Evolutionary conservation across 2,797 vertebrate species (phyloP).

Genomic region (Astyanax mexicanus): DNA sequence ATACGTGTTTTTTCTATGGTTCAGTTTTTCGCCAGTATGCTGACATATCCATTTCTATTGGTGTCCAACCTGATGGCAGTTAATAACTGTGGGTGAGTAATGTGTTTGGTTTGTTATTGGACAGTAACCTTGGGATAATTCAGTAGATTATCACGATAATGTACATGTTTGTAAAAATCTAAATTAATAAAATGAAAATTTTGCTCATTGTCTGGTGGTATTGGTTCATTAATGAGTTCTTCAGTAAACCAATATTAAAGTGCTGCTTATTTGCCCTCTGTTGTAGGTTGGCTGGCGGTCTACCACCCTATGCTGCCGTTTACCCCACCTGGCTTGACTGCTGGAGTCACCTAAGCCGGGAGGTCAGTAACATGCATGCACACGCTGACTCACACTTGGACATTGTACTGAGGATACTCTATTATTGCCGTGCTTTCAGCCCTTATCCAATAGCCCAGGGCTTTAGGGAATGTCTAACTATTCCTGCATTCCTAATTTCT

Average conservation of each 20-base stretch:
- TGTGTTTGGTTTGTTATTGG: background rate
- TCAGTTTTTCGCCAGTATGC: constrained; percentile 96
- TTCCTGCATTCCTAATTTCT: no score
- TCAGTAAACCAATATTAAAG: background rate
- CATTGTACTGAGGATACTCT: background rate
- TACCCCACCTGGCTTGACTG: constrained; percentile 94
- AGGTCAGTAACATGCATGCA: constrained; percentile 75
- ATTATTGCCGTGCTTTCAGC: background rate
- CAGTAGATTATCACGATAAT: no score
- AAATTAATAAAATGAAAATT: no score
- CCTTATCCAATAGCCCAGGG: no score
- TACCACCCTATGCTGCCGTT: constrained; percentile 85
- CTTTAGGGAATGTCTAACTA: no score
- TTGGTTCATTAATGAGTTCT: no score
- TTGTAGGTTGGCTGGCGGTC: constrained; percentile 87
- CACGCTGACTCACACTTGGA: background rate
- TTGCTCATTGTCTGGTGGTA: no score
- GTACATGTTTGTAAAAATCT: no score
- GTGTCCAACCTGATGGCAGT: constrained; percentile 98
- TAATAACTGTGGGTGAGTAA: constrained; percentile 94
- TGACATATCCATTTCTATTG: constrained; percentile 95
- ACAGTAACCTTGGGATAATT: no score
- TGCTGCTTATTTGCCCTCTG: background rate
- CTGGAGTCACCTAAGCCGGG: constrained; percentile 90
- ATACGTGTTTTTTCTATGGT: constrained; percentile 1